A percentile compares a stretch with the other conserved stretches of the same genome.
Evolutionary conservation across 2,888 invertebrate genomes (phyloP).

Genomic region (Drosophila acutilabella): DNA sequence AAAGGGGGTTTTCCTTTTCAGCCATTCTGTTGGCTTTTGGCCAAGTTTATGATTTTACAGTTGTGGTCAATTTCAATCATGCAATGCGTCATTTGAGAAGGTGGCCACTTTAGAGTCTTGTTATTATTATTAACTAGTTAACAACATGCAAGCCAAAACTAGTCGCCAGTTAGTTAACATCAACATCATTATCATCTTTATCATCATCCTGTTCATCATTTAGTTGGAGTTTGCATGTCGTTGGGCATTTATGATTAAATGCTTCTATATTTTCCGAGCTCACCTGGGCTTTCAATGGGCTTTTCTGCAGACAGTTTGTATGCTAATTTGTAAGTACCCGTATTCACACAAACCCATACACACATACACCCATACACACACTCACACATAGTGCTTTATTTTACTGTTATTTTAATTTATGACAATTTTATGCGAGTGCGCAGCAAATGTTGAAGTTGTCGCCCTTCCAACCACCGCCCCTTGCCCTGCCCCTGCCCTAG

Average conservation of each 20-base stretch:
- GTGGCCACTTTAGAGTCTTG: conserved; percentile 49
- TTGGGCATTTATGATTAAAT: conserved; percentile 80
- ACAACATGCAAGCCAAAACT: conserved; percentile 68
- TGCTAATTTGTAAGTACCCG: conserved; percentile 73
- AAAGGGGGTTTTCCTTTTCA: not conserved
- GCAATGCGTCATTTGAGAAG: conserved; percentile 65
- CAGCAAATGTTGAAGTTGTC: conserved; percentile 53
- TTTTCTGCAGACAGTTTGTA: conserved; percentile 76
- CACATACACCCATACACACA: conserved; percentile 29
- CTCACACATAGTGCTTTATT: conserved; percentile 62
- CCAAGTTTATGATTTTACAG: conserved; percentile 38
- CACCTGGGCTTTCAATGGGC: conserved; percentile 71
- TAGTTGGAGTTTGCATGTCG: conserved; percentile 70
- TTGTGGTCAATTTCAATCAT: conserved; percentile 58
- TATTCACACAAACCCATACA: conserved; percentile 29
- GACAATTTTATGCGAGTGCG: conserved; percentile 79
- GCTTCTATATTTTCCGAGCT: conserved; percentile 69
- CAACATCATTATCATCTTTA: conserved; percentile 19
- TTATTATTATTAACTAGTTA: conserved; percentile 78
- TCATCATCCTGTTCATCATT: conserved; percentile 4
- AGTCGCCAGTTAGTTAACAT: conserved; percentile 35
- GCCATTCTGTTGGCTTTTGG: not conserved
- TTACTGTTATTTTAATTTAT: conserved; percentile 81
- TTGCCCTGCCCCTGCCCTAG: no score
- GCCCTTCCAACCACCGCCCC: not conserved